Percentiles rank a stretch among this genome's conserved stretches.
Conservation (phyloP, 2,888 invertebrate species). For the Gisinianus flammeolus region DNA sequence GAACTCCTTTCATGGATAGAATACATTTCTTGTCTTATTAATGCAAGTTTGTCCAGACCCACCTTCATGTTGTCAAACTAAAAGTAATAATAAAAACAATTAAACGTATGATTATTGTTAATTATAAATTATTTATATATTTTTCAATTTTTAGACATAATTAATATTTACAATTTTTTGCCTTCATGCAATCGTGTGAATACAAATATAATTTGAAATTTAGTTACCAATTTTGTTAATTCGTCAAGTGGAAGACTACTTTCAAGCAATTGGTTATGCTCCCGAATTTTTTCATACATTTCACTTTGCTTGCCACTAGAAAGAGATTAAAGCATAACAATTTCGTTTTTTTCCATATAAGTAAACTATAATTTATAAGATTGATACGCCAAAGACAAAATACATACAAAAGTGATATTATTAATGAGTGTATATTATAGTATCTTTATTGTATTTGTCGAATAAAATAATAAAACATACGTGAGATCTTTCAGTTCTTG, state of each 20-base stretch:
- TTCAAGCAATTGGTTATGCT: slow-evolving; percentile 29
- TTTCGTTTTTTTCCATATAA: too few species aligned
- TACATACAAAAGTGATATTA: too few species aligned
- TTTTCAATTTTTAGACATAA: background rate
- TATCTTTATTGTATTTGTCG: background rate
- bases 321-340: too few species aligned
- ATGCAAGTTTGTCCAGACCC: slow-evolving; percentile 53
- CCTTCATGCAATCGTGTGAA: too few species aligned
- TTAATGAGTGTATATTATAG: too few species aligned
- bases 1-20: slow-evolving; percentile 54
- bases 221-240: slow-evolving; percentile 36
- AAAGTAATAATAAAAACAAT: slow-evolving; percentile 24
- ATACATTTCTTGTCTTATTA: slow-evolving; percentile 56
- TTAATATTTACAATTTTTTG: background rate
- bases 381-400: too few species aligned
- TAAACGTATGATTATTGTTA: background rate
- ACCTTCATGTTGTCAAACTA: slow-evolving; percentile 55
- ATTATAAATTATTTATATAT: background rate
- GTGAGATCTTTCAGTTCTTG: slow-evolving; percentile 38
- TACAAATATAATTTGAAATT: too few species aligned
- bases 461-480: slow-evolving; percentile 20
- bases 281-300: slow-evolving; percentile 36
- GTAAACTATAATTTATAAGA: too few species aligned
- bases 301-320: slow-evolving; percentile 37
- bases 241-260: slow-evolving; percentile 29